phyloP scores from a whole-genome alignment of 2,888 invertebrate species.

The Biston betularia region DNA sequence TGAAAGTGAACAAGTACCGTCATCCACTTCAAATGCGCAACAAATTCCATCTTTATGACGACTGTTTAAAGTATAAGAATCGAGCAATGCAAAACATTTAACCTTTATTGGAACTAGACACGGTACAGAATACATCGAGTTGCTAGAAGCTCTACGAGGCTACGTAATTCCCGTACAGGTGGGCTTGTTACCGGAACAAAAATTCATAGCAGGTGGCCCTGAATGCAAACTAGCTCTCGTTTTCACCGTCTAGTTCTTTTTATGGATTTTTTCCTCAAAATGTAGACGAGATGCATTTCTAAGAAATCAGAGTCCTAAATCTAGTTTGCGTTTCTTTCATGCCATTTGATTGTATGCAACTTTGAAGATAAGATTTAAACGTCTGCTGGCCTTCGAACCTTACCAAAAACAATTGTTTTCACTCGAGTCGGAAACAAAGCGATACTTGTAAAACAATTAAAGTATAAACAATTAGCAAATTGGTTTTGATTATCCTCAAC shows the following conservation, averaged over 20 bases:
- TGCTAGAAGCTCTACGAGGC: not conserved
- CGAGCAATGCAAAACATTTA: conserved; percentile 1
- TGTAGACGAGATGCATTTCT: conserved; percentile 22
- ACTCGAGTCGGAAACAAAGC: conserved; percentile 19
- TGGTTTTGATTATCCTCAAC: conserved; percentile 32
- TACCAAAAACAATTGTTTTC: conserved; percentile 15
- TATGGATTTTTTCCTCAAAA: conserved; percentile 18
- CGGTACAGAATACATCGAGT: conserved; percentile 9
- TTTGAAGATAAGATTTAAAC: conserved; percentile 21
- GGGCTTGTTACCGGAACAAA: conserved; percentile 28
- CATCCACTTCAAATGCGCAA: conserved; percentile 24
- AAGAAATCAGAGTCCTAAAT: conserved; percentile 21
- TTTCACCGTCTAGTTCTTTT: conserved; percentile 24
- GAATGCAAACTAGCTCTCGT: conserved; percentile 26
- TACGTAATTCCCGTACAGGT: conserved; percentile 32
- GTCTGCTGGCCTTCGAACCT: conserved; percentile 15
- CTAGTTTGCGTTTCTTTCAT: conserved; percentile 10
- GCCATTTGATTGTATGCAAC: conserved; percentile 16
- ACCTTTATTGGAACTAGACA: conserved; percentile 10
- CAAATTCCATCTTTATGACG: conserved; percentile 30
- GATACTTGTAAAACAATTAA: conserved; percentile 30
- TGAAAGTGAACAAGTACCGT: conserved; percentile 43
- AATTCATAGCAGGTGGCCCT: conserved; percentile 33
- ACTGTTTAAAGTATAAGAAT: conserved; percentile 22
- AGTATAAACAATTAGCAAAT: conserved; percentile 39